Conservation (phyloP, 2,888 invertebrate species). For the Cheilosia pagana region DNA sequence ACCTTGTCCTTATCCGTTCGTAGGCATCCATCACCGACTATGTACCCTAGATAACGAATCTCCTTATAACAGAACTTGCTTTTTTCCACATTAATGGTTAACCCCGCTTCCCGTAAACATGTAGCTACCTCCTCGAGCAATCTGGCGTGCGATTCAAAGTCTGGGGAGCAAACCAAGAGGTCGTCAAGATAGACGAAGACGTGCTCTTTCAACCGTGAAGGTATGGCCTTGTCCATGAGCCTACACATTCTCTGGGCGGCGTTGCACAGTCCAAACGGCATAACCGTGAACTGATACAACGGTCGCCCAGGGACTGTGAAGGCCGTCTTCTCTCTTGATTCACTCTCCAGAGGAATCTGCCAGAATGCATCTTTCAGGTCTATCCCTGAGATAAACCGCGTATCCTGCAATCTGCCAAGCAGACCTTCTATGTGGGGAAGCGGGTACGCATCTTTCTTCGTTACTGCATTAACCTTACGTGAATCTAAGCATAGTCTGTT, state of each 20-base stretch:
- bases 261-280: not conserved
- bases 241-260: slow-evolving; percentile 30
- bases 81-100: not conserved
- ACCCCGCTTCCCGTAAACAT: not conserved
- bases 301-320: not conserved
- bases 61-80: too few relatives aligned
- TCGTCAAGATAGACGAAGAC: slow-evolving; percentile 9
- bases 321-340: too few relatives aligned
- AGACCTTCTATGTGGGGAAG: not conserved
- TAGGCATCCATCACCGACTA: too few relatives aligned
- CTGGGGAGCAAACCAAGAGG: not conserved
- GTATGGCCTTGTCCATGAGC: not conserved
- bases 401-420: not conserved
- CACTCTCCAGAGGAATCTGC: not conserved
- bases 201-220: not conserved
- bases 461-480: too few relatives aligned
- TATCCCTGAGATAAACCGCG: not conserved
- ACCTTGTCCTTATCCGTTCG: too few relatives aligned
- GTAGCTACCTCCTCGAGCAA: not conserved
- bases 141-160: not conserved
- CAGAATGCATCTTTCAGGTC: slow-evolving; percentile 1
- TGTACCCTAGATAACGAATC: too few relatives aligned
- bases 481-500: slow-evolving; percentile 9
- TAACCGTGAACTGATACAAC: not conserved
- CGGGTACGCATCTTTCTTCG: too few relatives aligned